Evolutionary conservation across 1,140 invertebrate species (phyloP).

Genomic region (Euura lappo): DNA sequence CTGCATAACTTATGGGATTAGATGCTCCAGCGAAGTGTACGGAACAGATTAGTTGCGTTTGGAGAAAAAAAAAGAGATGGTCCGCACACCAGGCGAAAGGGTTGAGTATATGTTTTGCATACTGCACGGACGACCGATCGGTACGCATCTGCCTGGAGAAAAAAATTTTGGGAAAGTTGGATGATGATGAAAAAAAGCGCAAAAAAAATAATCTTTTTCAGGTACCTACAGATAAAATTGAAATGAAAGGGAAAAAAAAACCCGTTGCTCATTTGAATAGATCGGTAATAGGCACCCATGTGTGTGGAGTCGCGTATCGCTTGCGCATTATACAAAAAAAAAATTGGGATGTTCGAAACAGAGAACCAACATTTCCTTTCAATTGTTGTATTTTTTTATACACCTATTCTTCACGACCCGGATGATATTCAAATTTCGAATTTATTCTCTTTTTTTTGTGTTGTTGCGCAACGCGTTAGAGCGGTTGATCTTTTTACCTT

Average conservation of each 20-base stretch:
- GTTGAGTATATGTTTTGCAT: constrained; percentile 5
- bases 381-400: not conserved
- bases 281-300: constrained; percentile 21
- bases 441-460: not conserved
- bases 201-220: constrained; percentile 11
- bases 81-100: not conserved
- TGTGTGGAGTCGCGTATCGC: not conserved
- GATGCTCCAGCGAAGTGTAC: constrained; percentile 6
- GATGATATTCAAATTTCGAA: constrained; percentile 1
- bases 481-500: not conserved
- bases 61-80: not conserved
- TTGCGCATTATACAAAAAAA: not conserved
- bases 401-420: not conserved
- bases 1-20: constrained; percentile 7
- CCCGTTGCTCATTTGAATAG: constrained; percentile 50
- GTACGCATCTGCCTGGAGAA: not conserved
- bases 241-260: constrained; percentile 12
- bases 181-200: constrained; percentile 6
- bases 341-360: not conserved
- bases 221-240: not conserved
- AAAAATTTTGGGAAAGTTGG: not conserved
- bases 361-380: not conserved
- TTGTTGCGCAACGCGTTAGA: not conserved
- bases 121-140: not conserved
- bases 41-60: constrained; percentile 7